Conservation (phyloP, 2,113 vertebrate genomes). For the Neopipo cinnamomea region DNA sequence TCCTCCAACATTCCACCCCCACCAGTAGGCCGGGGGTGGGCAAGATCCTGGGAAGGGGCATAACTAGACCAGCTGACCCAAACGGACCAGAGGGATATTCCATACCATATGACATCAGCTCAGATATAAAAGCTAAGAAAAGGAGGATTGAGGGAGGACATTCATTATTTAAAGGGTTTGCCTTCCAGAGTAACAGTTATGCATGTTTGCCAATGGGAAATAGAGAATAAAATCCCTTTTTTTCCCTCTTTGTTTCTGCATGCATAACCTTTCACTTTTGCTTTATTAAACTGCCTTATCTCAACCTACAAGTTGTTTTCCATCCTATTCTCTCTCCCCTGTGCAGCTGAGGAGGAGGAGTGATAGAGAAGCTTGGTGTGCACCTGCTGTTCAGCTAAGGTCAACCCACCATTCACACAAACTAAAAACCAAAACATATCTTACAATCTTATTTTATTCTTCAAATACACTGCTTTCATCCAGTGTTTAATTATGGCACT, state of each 20-base stretch:
- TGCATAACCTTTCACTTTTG: neutral
- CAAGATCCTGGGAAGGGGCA: neutral
- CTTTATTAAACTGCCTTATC: neutral
- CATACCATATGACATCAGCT: neutral
- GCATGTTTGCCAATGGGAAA: neutral
- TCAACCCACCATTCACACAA: neutral
- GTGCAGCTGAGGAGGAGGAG: neutral
- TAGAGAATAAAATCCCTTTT: neutral
- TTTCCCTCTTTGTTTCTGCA: neutral
- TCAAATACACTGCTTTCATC: neutral
- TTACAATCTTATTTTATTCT: neutral
- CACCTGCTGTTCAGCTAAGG: neutral
- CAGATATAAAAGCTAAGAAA: neutral
- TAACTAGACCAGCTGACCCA: neutral
- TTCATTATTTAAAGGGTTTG: neutral
- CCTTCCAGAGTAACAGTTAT: accelerated
- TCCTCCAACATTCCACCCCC: neutral
- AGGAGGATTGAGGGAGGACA: neutral
- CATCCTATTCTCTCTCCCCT: neutral
- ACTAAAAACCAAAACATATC: neutral
- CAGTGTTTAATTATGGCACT: neutral
- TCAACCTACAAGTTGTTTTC: neutral
- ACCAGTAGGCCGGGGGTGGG: neutral
- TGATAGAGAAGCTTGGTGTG: neutral
- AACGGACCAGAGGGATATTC: neutral